A percentile compares a stretch with the other conserved stretches of the same genome.
These are phyloP conservation scores for Tetramorium alpestre DNA, from an alignment of 1,140 invertebrate genomes.

Conservation along the genomic window DNA sequence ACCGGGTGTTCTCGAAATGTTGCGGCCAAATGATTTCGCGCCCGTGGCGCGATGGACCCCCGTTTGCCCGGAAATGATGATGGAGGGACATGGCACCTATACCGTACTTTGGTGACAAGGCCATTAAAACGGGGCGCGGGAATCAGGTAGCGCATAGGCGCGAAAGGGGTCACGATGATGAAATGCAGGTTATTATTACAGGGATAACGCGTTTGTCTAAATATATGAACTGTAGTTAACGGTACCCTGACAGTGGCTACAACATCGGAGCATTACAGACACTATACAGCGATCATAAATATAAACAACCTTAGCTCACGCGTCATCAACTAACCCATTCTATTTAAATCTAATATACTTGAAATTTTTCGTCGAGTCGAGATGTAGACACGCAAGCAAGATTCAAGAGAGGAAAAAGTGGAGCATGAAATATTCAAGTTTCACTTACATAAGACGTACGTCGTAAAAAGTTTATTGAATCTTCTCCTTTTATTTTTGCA, in stretches of 20 bases:
- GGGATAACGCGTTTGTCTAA: constrained; percentile 16
- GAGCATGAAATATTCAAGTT: not conserved
- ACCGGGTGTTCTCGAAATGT: constrained; percentile 34
- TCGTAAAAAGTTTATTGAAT: not conserved
- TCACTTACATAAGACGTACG: not conserved
- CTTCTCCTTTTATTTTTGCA: not conserved
- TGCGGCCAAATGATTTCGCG: constrained; percentile 44
- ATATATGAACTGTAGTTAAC: constrained; percentile 15
- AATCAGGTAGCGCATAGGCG: not conserved
- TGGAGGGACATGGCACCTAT: constrained; percentile 30
- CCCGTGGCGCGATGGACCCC: not conserved
- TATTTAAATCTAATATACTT: not conserved
- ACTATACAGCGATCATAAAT: not conserved
- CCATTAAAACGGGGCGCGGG: constrained; percentile 43
- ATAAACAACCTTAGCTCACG: not conserved
- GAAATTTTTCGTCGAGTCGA: not conserved
- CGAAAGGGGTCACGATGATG: constrained; percentile 38
- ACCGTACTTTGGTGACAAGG: constrained; percentile 14
- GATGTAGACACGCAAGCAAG: not conserved
- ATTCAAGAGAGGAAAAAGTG: not conserved
- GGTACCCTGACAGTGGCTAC: not conserved
- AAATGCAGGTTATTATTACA: constrained; percentile 40
- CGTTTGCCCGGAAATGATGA: constrained; percentile 47
- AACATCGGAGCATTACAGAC: constrained; percentile 2
- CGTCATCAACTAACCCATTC: no score